A percentile compares a stretch with the other conserved stretches of the same genome.
Conservation (phyloP, 2,888 invertebrate genomes). For the Blastobasis lacticolella region DNA sequence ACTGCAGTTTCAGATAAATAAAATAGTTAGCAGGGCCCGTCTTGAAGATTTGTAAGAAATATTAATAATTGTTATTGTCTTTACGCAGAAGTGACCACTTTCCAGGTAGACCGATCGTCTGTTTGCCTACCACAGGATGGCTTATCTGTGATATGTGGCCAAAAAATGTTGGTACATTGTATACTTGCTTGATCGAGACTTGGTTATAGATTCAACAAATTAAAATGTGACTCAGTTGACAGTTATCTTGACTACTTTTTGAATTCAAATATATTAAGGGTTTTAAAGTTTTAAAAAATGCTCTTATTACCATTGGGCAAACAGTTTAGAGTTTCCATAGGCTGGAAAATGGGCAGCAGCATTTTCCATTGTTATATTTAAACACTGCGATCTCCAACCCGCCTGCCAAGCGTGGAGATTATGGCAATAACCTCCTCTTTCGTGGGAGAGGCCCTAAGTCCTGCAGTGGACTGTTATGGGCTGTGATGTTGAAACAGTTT, state of each 20-base stretch:
- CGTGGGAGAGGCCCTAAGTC: too few relatives aligned
- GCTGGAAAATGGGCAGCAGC: too few relatives aligned
- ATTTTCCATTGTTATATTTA: too few relatives aligned
- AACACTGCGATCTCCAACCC: too few relatives aligned
- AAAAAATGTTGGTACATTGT: neutral
- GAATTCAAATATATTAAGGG: too few relatives aligned
- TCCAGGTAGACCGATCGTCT: neutral
- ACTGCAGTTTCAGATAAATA: constrained; percentile 45
- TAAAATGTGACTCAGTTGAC: neutral
- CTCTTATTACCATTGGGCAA: too few relatives aligned
- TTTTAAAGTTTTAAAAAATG: too few relatives aligned
- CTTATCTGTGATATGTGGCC: neutral
- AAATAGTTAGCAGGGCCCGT: constrained; percentile 44
- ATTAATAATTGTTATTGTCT: neutral
- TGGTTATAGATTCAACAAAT: neutral
- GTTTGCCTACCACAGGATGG: neutral
- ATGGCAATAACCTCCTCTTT: too few relatives aligned
- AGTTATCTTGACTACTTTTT: neutral
- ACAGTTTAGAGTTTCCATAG: too few relatives aligned
- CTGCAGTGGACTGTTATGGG: too few relatives aligned
- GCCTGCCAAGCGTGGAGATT: too few relatives aligned
- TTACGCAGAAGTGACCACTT: neutral
- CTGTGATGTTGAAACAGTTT: too few relatives aligned
- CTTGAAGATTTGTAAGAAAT: constrained; percentile 17
- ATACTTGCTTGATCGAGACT: neutral